phyloP scores from a whole-genome alignment of 2,797 vertebrate genomes.

The Hafferia zeledoni region DNA sequence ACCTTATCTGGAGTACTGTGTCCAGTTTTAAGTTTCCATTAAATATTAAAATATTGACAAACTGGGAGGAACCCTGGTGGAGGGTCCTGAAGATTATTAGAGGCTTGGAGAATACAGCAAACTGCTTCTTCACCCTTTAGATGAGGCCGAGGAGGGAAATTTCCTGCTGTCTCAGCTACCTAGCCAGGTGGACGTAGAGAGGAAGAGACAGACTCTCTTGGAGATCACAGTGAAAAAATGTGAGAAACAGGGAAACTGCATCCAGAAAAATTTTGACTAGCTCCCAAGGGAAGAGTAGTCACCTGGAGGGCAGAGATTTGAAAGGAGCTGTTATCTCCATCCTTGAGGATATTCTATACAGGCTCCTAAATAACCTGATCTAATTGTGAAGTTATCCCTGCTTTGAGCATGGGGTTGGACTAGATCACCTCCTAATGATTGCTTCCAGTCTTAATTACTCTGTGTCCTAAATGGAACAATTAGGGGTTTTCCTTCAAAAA shows the following conservation, averaged over 20 bases:
- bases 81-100: not conserved
- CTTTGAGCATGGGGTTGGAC: not conserved
- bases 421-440: not conserved
- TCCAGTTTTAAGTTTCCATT: not conserved
- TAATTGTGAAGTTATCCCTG: not conserved
- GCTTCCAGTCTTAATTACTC: not conserved
- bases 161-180: not conserved
- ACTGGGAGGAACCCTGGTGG: not conserved
- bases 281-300: not conserved
- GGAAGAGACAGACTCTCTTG: not conserved
- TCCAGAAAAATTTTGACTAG: not conserved
- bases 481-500: not conserved
- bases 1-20: not conserved
- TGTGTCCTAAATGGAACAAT: not conserved
- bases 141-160: not conserved
- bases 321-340: not conserved
- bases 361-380: not conserved
- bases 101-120: not conserved
- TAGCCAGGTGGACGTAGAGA: not conserved
- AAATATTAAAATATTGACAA: not conserved
- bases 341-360: not conserved
- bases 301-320: not conserved
- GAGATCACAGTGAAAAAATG: not conserved
- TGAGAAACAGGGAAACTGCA: not conserved
- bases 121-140: not conserved